Percentiles rank a stretch among this genome's conserved stretches.
Conservation (phyloP, 1,140 invertebrate genomes). For the Heterodera schachtii region DNA sequence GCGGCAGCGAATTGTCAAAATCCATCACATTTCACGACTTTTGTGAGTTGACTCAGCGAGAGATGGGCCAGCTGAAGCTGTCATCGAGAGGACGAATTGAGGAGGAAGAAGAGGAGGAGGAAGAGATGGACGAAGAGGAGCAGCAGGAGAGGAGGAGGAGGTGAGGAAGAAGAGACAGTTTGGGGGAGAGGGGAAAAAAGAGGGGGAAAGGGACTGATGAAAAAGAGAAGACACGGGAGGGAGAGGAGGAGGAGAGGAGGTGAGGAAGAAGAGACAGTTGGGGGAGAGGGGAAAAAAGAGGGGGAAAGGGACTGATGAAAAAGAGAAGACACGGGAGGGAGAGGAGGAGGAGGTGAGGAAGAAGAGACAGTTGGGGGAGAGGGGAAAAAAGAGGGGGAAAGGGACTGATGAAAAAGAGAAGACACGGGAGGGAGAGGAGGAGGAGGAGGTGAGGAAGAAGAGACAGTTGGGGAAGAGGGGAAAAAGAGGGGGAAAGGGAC, state of each 20-base stretch:
- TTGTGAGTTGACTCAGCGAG: slow-evolving; percentile 43
- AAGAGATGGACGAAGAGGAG: slow-evolving; percentile 31
- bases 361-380: too few relatives aligned
- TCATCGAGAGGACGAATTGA: background rate
- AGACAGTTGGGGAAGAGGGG: background rate
- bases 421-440: too few relatives aligned
- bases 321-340: too few relatives aligned
- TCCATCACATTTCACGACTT: slow-evolving; percentile 63
- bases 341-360: background rate
- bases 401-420: too few relatives aligned
- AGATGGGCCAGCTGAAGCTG: slow-evolving; percentile 36
- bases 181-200: background rate
- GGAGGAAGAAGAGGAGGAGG: slow-evolving; percentile 36
- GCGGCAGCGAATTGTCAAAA: slow-evolving; percentile 45
- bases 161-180: background rate
- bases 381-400: background rate
- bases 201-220: too few relatives aligned
- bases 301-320: too few relatives aligned
- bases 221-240: too few relatives aligned
- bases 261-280: too few relatives aligned
- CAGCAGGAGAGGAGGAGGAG: slow-evolving; percentile 25
- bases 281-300: too few relatives aligned
- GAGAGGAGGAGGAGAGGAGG: too few relatives aligned
- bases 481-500: slow-evolving; percentile 36
- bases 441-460: too few relatives aligned